phyloP scores from a whole-genome alignment of 1,140 invertebrate genomes.

The Scaptomyza pallida region DNA sequence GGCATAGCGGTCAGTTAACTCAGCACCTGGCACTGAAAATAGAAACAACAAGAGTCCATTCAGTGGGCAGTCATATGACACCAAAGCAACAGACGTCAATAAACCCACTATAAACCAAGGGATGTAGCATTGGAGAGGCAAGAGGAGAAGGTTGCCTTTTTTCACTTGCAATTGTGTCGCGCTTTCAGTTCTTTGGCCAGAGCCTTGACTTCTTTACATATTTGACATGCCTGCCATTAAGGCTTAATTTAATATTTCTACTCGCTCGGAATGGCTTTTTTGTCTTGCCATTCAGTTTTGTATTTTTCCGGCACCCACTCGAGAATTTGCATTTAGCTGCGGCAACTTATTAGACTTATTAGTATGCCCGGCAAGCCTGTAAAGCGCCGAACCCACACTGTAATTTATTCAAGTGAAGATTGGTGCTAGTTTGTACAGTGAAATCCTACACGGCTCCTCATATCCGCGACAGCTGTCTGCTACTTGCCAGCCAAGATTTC shows the following conservation, averaged over 20 bases:
- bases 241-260: slow-evolving; percentile 72
- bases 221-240: slow-evolving; percentile 65
- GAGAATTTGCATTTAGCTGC: slow-evolving; percentile 42
- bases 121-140: not conserved
- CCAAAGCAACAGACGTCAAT: slow-evolving; percentile 27
- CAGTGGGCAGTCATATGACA: slow-evolving; percentile 67
- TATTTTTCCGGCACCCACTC: slow-evolving; percentile 31
- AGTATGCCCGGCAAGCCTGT: slow-evolving; percentile 62
- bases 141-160: slow-evolving; percentile 21
- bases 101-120: not conserved
- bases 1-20: slow-evolving; percentile 41
- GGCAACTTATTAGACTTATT: slow-evolving; percentile 54
- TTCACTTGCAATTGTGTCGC: slow-evolving; percentile 58
- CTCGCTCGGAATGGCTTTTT: too few relatives aligned
- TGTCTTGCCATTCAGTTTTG: slow-evolving; percentile 6
- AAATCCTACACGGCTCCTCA: slow-evolving; percentile 40
- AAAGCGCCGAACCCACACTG: slow-evolving; percentile 19
- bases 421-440: slow-evolving; percentile 18
- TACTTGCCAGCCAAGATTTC: slow-evolving; percentile 42
- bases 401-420: slow-evolving; percentile 70
- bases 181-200: slow-evolving; percentile 71
- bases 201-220: slow-evolving; percentile 74
- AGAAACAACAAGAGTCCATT: not conserved
- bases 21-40: slow-evolving; percentile 43
- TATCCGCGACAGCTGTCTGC: slow-evolving; percentile 50